phyloP scores from a whole-genome alignment of 2,888 invertebrate genomes.

The Lasioglossum villosulum region DNA sequence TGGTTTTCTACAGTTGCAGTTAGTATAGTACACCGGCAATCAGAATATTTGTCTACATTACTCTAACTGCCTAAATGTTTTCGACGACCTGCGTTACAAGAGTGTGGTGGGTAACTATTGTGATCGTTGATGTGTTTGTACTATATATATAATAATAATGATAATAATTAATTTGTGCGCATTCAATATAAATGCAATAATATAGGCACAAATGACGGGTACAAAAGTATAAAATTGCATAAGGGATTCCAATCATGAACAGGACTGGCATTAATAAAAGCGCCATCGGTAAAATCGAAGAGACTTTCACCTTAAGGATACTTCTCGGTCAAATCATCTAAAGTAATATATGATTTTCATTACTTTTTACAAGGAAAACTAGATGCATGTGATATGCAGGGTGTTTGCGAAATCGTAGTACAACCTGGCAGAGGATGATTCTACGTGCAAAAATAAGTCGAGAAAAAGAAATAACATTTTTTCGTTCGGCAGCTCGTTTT shows the following conservation, averaged over 20 bases:
- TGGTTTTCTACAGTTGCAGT: not conserved
- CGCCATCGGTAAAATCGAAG: constrained; percentile 30
- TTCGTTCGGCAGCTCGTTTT: too few species aligned
- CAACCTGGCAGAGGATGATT: too few species aligned
- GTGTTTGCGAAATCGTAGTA: too few species aligned
- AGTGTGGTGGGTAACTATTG: constrained; percentile 1
- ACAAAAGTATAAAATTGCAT: not conserved
- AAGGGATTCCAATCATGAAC: not conserved
- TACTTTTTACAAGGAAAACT: not conserved
- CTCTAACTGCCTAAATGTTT: not conserved
- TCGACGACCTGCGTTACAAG: not conserved
- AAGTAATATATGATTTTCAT: not conserved
- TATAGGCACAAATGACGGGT: not conserved
- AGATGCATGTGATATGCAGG: not conserved
- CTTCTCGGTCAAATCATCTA: not conserved
- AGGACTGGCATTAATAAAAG: constrained; percentile 11
- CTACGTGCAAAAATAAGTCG: too few species aligned
- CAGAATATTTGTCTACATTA: constrained; percentile 9
- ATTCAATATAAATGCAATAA: not conserved
- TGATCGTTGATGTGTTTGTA: not conserved
- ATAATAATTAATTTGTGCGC: not conserved
- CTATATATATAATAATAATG: not conserved
- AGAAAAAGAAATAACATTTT: too few species aligned
- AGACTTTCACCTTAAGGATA: not conserved
- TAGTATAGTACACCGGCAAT: not conserved